Evolutionary conservation across 2,888 invertebrate genomes (phyloP).

Genomic region (Stenodema calcarata): DNA sequence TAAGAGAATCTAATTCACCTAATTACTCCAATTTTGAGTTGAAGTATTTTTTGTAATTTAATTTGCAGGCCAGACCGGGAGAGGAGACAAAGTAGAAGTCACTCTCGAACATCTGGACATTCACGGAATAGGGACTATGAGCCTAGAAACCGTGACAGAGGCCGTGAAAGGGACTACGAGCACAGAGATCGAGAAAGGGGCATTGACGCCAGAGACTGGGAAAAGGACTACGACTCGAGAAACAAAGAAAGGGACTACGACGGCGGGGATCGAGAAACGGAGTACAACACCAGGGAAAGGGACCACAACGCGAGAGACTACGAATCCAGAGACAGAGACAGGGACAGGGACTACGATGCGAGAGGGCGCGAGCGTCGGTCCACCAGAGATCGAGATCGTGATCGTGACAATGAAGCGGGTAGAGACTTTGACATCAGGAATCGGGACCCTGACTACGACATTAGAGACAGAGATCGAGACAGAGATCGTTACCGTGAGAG

Average conservation of each 20-base stretch:
- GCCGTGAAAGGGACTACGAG: background rate
- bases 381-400: background rate
- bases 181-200: background rate
- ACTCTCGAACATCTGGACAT: background rate
- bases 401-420: background rate
- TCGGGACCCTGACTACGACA: background rate
- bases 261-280: background rate
- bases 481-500: constrained; percentile 13
- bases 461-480: background rate
- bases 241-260: background rate
- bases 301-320: background rate
- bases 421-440: constrained; percentile 14
- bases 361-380: background rate
- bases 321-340: background rate
- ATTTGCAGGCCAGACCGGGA: background rate
- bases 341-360: background rate
- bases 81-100: background rate
- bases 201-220: background rate
- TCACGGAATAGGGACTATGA: background rate
- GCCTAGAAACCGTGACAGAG: background rate
- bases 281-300: background rate
- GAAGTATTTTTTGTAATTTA: too few relatives aligned
- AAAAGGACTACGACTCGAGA: background rate
- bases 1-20: too few relatives aligned
- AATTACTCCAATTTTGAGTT: too few relatives aligned